These are phyloP conservation scores for Drosophila kepulauana DNA, from an alignment of 1,140 invertebrate species.

Conservation along the genomic window DNA sequence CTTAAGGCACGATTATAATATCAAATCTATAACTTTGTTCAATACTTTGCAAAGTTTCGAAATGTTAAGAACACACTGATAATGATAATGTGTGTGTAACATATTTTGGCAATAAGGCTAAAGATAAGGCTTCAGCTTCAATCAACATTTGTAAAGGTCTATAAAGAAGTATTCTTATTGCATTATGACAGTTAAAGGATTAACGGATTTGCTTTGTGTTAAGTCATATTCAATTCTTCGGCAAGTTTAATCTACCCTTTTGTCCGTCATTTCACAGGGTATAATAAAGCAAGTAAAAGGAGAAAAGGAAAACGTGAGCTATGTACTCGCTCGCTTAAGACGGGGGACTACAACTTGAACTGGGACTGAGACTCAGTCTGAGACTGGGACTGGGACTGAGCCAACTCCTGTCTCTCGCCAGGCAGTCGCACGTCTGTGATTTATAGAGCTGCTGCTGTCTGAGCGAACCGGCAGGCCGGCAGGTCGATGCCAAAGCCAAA, in stretches of 20 bases:
- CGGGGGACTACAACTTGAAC: slow-evolving; percentile 5
- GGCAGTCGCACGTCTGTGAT: slow-evolving; percentile 64
- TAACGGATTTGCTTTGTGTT: not conserved
- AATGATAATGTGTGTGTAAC: no score
- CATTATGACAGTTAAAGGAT: no score
- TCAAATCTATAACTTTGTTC: no score
- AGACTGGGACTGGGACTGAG: slow-evolving; percentile 38
- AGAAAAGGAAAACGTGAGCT: slow-evolving; percentile 73
- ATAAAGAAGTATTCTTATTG: no score
- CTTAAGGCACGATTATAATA: not conserved
- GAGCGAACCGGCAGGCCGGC: slow-evolving; percentile 24
- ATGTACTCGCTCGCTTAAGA: slow-evolving; percentile 49
- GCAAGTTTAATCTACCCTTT: not conserved
- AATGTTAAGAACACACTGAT: no score
- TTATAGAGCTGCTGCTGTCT: slow-evolving; percentile 72
- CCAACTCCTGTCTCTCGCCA: slow-evolving; percentile 55
- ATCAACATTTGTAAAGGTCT: no score
- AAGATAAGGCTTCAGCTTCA: no score
- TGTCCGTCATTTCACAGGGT: not conserved
- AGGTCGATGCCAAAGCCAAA: slow-evolving; percentile 21
- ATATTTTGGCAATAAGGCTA: no score
- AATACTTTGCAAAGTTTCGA: no score
- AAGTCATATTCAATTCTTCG: no score
- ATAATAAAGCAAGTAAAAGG: slow-evolving; percentile 38
- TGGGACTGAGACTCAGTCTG: slow-evolving; percentile 14